These are phyloP conservation scores for Betta splendens DNA, from an alignment of 2,797 vertebrate species.

Conservation along the genomic window DNA sequence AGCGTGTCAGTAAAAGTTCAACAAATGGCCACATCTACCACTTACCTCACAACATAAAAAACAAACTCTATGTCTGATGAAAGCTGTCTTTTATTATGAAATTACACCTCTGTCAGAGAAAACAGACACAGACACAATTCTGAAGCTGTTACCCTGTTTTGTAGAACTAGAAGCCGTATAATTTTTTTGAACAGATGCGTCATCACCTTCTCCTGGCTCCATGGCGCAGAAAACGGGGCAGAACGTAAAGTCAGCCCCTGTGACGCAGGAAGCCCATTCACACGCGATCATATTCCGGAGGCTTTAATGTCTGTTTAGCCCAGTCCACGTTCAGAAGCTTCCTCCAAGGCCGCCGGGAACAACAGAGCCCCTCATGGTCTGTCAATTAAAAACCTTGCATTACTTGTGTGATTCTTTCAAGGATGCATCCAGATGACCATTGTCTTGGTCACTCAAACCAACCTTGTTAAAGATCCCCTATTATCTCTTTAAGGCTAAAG, in stretches of 20 bases:
- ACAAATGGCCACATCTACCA: conserved; percentile 30
- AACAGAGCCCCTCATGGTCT: too few species aligned
- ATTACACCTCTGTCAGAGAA: conserved; percentile 15
- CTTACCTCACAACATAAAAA: neutral
- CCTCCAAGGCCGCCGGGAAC: conserved; percentile 62
- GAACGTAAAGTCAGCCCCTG: conserved; percentile 24
- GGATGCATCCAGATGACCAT: too few species aligned
- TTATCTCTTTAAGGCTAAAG: too few species aligned
- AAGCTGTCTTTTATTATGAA: conserved; percentile 3
- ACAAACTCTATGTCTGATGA: conserved; percentile 7
- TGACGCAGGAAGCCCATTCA: conserved; percentile 65
- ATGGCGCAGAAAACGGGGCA: conserved; percentile 26
- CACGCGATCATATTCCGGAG: conserved; percentile 55
- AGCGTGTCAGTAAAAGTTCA: conserved; percentile 38
- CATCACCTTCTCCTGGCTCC: conserved; percentile 32
- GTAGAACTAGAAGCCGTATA: conserved; percentile 31
- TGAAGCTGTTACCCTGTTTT: too few species aligned
- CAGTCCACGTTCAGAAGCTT: conserved; percentile 43
- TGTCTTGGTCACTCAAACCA: too few species aligned
- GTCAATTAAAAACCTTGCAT: too few species aligned
- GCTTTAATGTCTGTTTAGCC: conserved; percentile 37
- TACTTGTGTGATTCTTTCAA: too few species aligned
- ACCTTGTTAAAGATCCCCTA: too few species aligned
- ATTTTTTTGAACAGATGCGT: conserved; percentile 35
- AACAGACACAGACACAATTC: too few species aligned